Evolutionary conservation across 2,113 vertebrate species (phyloP), one percentile per base, ranked within the genome.

Genomic region (Brachyistius frenatus): DNA sequence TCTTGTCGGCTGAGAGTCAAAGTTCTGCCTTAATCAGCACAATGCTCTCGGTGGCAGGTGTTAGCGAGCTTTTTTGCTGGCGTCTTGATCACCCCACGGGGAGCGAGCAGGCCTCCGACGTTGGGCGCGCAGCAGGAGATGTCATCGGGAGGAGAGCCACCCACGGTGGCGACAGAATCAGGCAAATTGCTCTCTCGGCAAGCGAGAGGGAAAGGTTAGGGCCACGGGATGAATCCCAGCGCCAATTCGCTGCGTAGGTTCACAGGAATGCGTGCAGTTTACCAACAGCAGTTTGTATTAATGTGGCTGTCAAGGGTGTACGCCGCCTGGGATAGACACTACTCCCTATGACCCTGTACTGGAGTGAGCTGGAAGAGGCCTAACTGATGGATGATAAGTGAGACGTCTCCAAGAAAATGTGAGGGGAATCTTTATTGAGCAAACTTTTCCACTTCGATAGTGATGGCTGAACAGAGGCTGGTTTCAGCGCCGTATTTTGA

Each of bases 1-100:
- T 90, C 85, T 64, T 76, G 75, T 91, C 77, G 80, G 76, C 83
- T 1, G 44, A 76, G 85, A 91, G 91, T 93, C 90, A 92, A 91
- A 90, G 91, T 87, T 90, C 86, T 86, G 46, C 89, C 90, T 88
- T 92, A 93, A 90, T 94, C 70, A 89, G 92, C 94, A 91, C 88
- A 94, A 87, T 91, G 93, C 83, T 86, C 88, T 86, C 53, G 78
- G 73, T 87, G 93, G 88, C 94, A 95, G 91, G 93, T 94, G 91
- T 94, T 93, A 55, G 67, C 71, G 83, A 77, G 86, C 83, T 93
- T 93, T 76, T 91, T 79, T 76, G 23, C 71, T 84, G 82, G 78
- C 80, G 88, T 91, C 91, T 86, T 87, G 71, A 91, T 93, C 92
- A 90, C 81, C 92, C 87, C 89, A 87, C 66, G 32, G 89, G 81